Evolutionary conservation across 2,113 vertebrate genomes (phyloP), one percentile per base, ranked within the genome.

Genomic region (Willisornis vidua): DNA sequence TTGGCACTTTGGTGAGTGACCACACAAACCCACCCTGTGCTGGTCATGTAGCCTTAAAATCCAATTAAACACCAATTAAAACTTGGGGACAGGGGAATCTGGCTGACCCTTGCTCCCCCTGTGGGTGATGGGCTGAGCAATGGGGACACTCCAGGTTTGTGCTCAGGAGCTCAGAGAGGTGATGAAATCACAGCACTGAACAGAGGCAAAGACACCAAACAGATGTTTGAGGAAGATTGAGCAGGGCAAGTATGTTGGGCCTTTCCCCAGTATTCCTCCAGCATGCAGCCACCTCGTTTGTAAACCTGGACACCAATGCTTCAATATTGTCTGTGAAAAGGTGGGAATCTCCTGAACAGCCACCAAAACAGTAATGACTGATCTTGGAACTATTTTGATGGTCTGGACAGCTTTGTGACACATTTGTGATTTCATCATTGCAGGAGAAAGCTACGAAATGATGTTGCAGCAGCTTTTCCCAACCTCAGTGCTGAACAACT

Each of bases 371-470:
- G 18, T 37, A 28, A 20, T 17, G 25, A 15, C 22, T 39, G 68
- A 19, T 26, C 17, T 26, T 19, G 68, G 63, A 28, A 4, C 87
- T 75, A 5, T 29, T 89, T 22, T 52, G 71, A 3, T 10, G 16
- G 16, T n/a, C 48, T n/a, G 1, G 29, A 4, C 7, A 52, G 52
- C 52, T 79, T 62, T 54, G 49, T 79, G 39, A 93, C 25, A 10
- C 14, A 0, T 20, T 20, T 46, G 49, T 77, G 73, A 6, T 62
- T 75, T 82, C 85, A 2, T 82, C 43, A 0, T 85, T 68, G 6
- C 93, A 97, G 95, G 98, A 98, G 99, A 90, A 99, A 99, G 94
- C 98, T 99, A 26, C 98, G 98, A 87, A 95, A 97, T 10, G 99
- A 99, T 68, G 94, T 99, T 68, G 97, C 98, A 12, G 77, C 97